phyloP scores from a whole-genome alignment of 2,113 vertebrate species.

The Lota lota region DNA sequence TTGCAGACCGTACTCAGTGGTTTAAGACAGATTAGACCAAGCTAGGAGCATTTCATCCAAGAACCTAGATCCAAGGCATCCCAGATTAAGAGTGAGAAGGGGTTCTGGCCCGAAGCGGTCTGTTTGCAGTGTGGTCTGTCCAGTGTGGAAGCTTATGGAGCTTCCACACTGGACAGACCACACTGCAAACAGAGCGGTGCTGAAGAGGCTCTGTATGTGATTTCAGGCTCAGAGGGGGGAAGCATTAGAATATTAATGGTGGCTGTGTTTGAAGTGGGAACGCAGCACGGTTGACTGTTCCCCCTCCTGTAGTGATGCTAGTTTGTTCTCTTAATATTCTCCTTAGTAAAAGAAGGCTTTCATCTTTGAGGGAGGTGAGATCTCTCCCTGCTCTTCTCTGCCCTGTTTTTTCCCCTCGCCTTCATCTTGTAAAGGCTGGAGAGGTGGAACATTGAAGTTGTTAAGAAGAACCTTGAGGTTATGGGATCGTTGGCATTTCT shows the following conservation, averaged over 20 bases:
- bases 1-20: no score
- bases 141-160: no score
- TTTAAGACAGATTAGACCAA: no score
- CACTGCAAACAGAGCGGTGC: not conserved
- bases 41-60: no score
- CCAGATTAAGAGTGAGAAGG: no score
- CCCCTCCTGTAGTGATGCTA: conserved; percentile 67
- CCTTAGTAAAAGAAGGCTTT: conserved; percentile 62
- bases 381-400: conserved; percentile 29
- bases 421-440: conserved; percentile 28
- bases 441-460: conserved; percentile 1
- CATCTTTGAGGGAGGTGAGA: conserved; percentile 67
- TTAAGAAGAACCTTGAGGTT: not conserved
- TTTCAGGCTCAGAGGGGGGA: conserved; percentile 43
- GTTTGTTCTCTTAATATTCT: conserved; percentile 73
- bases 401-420: conserved; percentile 37
- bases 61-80: no score
- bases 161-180: no score
- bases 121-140: no score
- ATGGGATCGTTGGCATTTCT: not conserved
- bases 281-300: conserved; percentile 52
- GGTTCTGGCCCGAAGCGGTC: no score
- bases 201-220: conserved; percentile 24
- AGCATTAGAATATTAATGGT: conserved; percentile 61
- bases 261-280: conserved; percentile 66